Evolutionary conservation across 2,797 vertebrate species (phyloP), one percentile per base, ranked within the genome.

Genomic region (Squalus acanthias): DNA sequence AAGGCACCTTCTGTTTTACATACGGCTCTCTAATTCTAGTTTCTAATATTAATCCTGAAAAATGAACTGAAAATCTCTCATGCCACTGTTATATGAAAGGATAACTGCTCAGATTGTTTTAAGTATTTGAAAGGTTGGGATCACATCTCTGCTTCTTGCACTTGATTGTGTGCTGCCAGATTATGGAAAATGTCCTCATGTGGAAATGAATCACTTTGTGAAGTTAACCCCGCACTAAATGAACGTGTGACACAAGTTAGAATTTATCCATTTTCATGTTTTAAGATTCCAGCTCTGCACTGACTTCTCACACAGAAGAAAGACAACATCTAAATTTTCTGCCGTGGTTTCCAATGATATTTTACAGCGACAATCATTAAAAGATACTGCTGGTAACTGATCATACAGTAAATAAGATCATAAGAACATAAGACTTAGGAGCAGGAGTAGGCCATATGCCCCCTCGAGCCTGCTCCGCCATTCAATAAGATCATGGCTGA

Each of bases 271-370:
- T 93, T 93, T 46, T 46, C 22, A 57, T 26, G 22, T 69, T 69
- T 67, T 69, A 93, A 93, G 65, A 93, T 93, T 93, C 39, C n/a
- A 69, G 67, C n/a, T 93, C n/a, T 24, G n/a, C 91, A 93, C 39
- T 93, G 65, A 69, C 39, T 39, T 93, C 39, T 67, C n/a, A 67
- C n/a, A 22, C 91, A 69, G 91, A 93, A 69, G 91, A 93, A 93
- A 93, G 65, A 22, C 0, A 24, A 20, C 22, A 69, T 69, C 67
- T 69, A 93, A 46, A 93, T 69, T 93, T 93, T 69, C 91, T 93
- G 46, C 65, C 91, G 9, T 93, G 91, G n/a, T 24, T 93, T 93
- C 65, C 91, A n/a, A 20, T 46, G 63, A 69, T 93, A 93, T 93
- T 93, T 93, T 39, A 69, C 91, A 24, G 65, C 10, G n/a, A 69